phyloP scores from a whole-genome alignment of 2,888 invertebrate genomes.

The Drosophila paramelanica region DNA sequence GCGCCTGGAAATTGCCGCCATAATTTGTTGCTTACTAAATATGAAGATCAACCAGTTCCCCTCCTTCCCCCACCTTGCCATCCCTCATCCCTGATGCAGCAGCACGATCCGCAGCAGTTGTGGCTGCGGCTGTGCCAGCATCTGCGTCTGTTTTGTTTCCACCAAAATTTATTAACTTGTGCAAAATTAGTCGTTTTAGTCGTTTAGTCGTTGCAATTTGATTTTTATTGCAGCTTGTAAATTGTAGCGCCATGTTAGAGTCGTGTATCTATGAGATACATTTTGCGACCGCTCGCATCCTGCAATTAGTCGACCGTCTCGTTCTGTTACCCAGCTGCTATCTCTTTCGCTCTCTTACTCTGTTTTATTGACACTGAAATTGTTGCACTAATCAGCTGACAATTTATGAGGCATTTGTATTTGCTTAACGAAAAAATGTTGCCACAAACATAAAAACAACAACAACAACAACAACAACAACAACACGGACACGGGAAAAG shows the following conservation, averaged over 20 bases:
- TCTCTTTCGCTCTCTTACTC: conserved; percentile 5
- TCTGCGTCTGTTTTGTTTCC: conserved; percentile 22
- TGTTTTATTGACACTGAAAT: conserved; percentile 67
- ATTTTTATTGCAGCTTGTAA: conserved; percentile 72
- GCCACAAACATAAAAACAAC: conserved; percentile 48
- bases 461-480: too few species aligned
- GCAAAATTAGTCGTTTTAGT: conserved; percentile 79
- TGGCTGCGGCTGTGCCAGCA: conserved; percentile 11
- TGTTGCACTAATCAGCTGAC: conserved; percentile 76
- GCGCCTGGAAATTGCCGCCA: conserved; percentile 75
- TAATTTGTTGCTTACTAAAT: conserved; percentile 78
- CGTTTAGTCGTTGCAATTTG: conserved; percentile 79
- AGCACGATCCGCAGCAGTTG: conserved; percentile 41
- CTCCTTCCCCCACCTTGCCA: neutral
- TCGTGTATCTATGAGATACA: conserved; percentile 66
- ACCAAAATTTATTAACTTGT: conserved; percentile 75
- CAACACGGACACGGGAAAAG: neutral
- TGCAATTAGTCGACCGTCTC: conserved; percentile 44
- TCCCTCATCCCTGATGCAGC: neutral
- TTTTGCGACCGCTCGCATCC: conserved; percentile 41
- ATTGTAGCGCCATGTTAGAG: conserved; percentile 50
- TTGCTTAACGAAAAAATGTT: conserved; percentile 47
- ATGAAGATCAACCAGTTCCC: conserved; percentile 70
- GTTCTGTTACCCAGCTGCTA: conserved; percentile 10
- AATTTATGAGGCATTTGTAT: conserved; percentile 69